Conservation (phyloP, 2,888 invertebrate genomes). For the Melinaea marsaeus region DNA sequence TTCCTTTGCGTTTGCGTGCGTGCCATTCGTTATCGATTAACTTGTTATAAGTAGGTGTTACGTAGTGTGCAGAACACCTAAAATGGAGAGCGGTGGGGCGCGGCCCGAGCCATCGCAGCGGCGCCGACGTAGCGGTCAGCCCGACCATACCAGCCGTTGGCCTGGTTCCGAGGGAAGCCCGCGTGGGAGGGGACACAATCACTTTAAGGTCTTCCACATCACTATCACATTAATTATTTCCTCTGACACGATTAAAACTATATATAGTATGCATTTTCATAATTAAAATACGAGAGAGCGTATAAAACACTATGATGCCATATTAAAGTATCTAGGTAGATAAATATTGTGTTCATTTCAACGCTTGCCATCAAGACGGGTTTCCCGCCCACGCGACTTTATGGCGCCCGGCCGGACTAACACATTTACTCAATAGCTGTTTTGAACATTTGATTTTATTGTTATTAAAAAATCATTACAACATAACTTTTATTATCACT, state of each 20-base stretch:
- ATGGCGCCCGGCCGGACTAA: slow-evolving; percentile 65
- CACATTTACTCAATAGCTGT: slow-evolving; percentile 57
- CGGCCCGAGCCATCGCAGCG: slow-evolving; percentile 50
- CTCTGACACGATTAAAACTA: background rate
- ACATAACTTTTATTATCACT: slow-evolving; percentile 17
- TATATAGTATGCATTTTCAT: background rate
- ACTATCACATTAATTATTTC: background rate
- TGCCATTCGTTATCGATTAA: slow-evolving; percentile 39
- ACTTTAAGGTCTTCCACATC: slow-evolving; percentile 24
- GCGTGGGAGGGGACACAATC: slow-evolving; percentile 40
- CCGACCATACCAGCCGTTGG: slow-evolving; percentile 60
- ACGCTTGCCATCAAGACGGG: slow-evolving; percentile 66
- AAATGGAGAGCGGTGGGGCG: slow-evolving; percentile 49
- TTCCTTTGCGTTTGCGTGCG: slow-evolving; percentile 36
- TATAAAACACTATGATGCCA: slow-evolving; percentile 19
- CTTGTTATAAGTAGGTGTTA: slow-evolving; percentile 41
- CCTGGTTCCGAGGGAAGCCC: slow-evolving; percentile 71
- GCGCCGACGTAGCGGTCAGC: slow-evolving; percentile 53
- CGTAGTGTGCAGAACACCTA: slow-evolving; percentile 43
- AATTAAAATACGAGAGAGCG: slow-evolving; percentile 20
- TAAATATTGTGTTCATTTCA: slow-evolving; percentile 44
- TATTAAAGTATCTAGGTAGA: slow-evolving; percentile 24
- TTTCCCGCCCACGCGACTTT: slow-evolving; percentile 75
- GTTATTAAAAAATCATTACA: slow-evolving; percentile 25
- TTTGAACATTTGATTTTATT: slow-evolving; percentile 38